These are phyloP conservation scores for Chlorops oryzae DNA, from an alignment of 1,140 invertebrate species.

Conservation along the genomic window DNA sequence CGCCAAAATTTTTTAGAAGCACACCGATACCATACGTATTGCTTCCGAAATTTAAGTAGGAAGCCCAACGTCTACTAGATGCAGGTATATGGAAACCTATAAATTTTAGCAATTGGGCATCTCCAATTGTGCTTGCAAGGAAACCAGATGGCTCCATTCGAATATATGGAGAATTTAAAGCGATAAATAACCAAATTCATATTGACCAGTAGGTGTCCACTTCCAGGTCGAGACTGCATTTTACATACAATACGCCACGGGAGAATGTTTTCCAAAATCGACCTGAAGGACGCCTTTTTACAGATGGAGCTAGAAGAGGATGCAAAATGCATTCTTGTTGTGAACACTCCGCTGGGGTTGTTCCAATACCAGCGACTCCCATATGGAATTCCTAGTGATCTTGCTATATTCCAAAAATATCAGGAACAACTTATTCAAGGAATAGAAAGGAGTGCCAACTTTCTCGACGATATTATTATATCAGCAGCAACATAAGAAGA, in stretches of 20 bases:
- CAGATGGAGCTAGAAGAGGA: constrained; percentile 30
- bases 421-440: constrained; percentile 31
- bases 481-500: constrained; percentile 20
- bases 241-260: constrained; percentile 34
- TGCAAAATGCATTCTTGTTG: constrained; percentile 18
- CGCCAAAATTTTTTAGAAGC: constrained; percentile 10
- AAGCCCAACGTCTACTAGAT: constrained; percentile 23
- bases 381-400: constrained; percentile 41
- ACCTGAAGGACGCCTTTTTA: constrained; percentile 26
- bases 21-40: constrained; percentile 23
- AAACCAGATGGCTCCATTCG: constrained; percentile 46
- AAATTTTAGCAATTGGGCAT: constrained; percentile 30
- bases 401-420: constrained; percentile 38
- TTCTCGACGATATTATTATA: constrained; percentile 42
- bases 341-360: constrained; percentile 37
- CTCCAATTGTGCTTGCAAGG: constrained; percentile 46
- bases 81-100: constrained; percentile 20
- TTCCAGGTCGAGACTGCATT: constrained; percentile 35
- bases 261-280: constrained; percentile 29
- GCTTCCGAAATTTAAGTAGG: constrained; percentile 23
- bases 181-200: constrained; percentile 35
- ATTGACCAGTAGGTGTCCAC: constrained; percentile 37
- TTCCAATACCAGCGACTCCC: constrained; percentile 47
- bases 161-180: constrained; percentile 50
- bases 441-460: constrained; percentile 32